Percentiles rank a stretch among this genome's conserved stretches.
Evolutionary conservation across 2,113 vertebrate genomes (phyloP).

Genomic region (Cichladusa arquata): DNA sequence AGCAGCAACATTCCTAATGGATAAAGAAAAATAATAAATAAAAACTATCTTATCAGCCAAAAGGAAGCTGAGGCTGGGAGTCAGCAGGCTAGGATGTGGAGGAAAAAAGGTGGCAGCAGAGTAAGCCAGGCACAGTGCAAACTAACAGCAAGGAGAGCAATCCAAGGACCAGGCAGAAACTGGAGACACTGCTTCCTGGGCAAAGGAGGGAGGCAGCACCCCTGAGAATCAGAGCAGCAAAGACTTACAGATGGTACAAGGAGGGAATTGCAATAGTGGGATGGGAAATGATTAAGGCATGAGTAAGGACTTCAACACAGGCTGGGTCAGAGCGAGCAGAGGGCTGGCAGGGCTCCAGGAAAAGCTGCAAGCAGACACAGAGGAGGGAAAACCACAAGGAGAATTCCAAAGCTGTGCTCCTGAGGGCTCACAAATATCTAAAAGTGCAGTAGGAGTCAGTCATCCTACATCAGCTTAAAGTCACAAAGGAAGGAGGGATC

Average conservation of each 20-base stretch:
- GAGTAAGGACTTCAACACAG: conserved; percentile 18
- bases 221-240: background rate
- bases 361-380: background rate
- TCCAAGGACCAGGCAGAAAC: background rate
- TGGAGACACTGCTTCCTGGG: background rate
- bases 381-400: background rate
- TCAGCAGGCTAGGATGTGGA: background rate
- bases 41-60: background rate
- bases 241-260: background rate
- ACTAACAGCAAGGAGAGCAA: background rate
- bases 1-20: background rate
- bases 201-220: background rate
- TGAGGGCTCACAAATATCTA: background rate
- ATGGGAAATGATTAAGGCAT: conserved; percentile 32
- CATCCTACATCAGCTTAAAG: background rate
- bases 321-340: background rate
- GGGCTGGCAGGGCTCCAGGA: conserved; percentile 9
- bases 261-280: background rate
- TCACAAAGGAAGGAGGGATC: background rate
- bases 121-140: rapidly evolving
- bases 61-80: background rate
- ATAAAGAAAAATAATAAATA: background rate
- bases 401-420: background rate
- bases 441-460: background rate
- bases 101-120: background rate